Conservation (phyloP, 1,140 invertebrate species). For the Chionoecetes opilio region DNA sequence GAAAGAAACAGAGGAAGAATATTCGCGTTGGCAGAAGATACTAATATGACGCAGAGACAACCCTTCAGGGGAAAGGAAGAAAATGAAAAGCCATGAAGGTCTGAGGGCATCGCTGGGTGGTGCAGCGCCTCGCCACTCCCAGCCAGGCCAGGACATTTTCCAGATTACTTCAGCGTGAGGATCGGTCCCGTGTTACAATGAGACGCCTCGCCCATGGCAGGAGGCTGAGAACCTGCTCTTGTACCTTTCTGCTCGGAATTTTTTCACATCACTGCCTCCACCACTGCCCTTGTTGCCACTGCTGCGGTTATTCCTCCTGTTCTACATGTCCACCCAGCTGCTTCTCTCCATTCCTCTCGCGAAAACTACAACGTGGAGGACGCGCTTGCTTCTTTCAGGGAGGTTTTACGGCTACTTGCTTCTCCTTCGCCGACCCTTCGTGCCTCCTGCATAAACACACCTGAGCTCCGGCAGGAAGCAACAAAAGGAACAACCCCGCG, state of each 20-base stretch:
- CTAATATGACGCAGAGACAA: background rate
- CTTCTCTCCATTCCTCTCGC: background rate
- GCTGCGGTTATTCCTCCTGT: background rate
- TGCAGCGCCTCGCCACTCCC: background rate
- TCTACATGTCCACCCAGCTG: background rate
- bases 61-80: background rate
- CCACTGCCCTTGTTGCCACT: background rate
- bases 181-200: slow-evolving; percentile 2
- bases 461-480: too few relatives aligned
- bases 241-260: background rate
- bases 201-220: background rate
- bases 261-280: background rate
- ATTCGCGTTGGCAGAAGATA: too few relatives aligned
- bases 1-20: too few relatives aligned
- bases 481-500: too few relatives aligned
- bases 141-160: background rate
- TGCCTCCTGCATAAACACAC: too few relatives aligned
- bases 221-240: background rate
- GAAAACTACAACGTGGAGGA: too few relatives aligned
- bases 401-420: too few relatives aligned
- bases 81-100: slow-evolving; percentile 1
- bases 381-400: too few relatives aligned
- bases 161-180: background rate
- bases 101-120: background rate
- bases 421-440: too few relatives aligned